Evolutionary conservation across 2,797 vertebrate genomes (phyloP), one percentile per base, ranked within the genome.

Genomic region (Bradypodion pumilum): DNA sequence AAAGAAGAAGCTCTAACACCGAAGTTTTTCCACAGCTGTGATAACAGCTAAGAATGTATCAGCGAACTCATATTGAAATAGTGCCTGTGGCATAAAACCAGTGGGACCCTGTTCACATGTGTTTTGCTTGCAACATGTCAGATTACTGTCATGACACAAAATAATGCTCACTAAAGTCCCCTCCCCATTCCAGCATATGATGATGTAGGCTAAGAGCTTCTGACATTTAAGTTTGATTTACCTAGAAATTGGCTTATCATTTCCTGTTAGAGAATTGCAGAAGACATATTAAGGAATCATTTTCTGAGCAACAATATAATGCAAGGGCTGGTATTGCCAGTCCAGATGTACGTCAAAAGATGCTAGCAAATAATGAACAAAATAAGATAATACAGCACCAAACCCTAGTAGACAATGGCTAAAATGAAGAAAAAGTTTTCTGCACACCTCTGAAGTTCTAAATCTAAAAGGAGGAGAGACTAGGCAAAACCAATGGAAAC

Each of bases 111-210:
- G 69, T 89, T 92, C 88, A 90, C 76, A 91, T 68, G 73, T 89
- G 77, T 80, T 94, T 94, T 91, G 62, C 78, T 91, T 68, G 4
- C 81, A 83, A 49, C 86, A 27, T 59, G 35, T 90, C 90, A 91
- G 87, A 90, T 82, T 88, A 79, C 77, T 91, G 63, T 91, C 85
- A 80, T 84, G 80, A 75, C 78, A 87, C 83, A 90, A 76, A 46
- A 42, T 56, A 83, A 19, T 3, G 5, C 82, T 82, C 87, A 83
- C 78, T 21, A 88, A 81, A 89, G 88, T 90, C 78, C 68, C 40
- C 56, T 2, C n/a, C 35, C n/a, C n/a, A n/a, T 56, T 72, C 62
- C 46, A 49, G 37, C 3, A 27, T 69, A 32, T 59, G 23, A 49
- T 70, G 79, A 84, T 85, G 78, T 76, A 85, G 78, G 84, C 63